A percentile compares a stretch with the other conserved stretches of the same genome.
phyloP scores from a whole-genome alignment of 1,140 invertebrate genomes.

The Platyscapa corneri region DNA sequence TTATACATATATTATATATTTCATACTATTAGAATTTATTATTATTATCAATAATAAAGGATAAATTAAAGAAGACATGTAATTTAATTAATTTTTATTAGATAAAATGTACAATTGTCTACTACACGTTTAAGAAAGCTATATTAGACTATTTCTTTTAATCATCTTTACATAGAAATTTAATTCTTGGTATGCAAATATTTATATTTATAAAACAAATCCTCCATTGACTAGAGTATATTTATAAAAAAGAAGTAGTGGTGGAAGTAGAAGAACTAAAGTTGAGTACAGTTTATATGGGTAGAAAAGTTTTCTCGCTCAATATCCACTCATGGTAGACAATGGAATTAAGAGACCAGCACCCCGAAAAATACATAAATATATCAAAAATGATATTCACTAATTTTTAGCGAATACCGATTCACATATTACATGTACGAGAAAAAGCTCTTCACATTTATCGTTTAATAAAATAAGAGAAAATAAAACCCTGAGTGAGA shows the following conservation, averaged over 20 bases:
- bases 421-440: constrained; percentile 32
- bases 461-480: constrained; percentile 41
- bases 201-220: constrained; percentile 69
- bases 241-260: constrained; percentile 58
- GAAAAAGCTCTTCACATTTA: constrained; percentile 37
- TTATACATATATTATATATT: no score
- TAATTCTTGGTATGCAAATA: constrained; percentile 62
- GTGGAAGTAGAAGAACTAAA: constrained; percentile 48
- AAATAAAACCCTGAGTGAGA: constrained; percentile 58
- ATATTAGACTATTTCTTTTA: constrained; percentile 72
- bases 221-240: constrained; percentile 72
- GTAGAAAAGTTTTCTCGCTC: constrained; percentile 55
- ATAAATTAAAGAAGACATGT: constrained; percentile 49
- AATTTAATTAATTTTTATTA: constrained; percentile 72
- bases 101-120: constrained; percentile 74
- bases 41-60: background rate
- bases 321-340: constrained; percentile 59
- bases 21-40: no score
- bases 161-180: constrained; percentile 70
- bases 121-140: constrained; percentile 69
- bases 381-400: constrained; percentile 51
- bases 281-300: constrained; percentile 51
- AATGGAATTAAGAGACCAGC: constrained; percentile 68
- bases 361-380: constrained; percentile 58
- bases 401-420: constrained; percentile 16